These are phyloP conservation scores for Microcebus tavaratra DNA, from an alignment of 2,113 vertebrate genomes.

Conservation along the genomic window DNA sequence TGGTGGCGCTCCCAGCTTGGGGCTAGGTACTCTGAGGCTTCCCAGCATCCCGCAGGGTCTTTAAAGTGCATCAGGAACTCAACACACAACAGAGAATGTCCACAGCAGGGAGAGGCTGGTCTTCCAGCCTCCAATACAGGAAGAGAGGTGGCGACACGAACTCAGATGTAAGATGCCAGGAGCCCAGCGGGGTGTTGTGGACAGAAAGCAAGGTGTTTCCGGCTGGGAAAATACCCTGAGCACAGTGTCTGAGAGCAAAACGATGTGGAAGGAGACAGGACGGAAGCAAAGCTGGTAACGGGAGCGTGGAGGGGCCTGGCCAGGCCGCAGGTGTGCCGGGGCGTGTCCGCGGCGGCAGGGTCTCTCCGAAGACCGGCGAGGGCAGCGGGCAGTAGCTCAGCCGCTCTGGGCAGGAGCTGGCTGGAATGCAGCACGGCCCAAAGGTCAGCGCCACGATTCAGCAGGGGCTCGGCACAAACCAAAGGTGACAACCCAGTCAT, in stretches of 20 bases:
- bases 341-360: neutral
- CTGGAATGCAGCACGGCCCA: neutral
- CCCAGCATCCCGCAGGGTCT: fast-evolving
- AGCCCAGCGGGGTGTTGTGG: neutral
- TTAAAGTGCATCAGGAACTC: neutral
- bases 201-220: neutral
- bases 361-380: neutral
- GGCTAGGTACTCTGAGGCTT: neutral
- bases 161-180: neutral
- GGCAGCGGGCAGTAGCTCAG: neutral
- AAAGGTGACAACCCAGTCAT: neutral
- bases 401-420: neutral
- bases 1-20: fast-evolving
- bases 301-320: neutral
- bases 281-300: neutral
- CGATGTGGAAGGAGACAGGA: neutral
- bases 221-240: neutral
- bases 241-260: neutral
- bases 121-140: neutral
- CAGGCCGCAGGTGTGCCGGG: no score
- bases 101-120: fast-evolving
- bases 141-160: neutral
- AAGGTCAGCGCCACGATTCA: neutral
- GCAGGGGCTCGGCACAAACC: neutral
- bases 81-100: neutral